Evolutionary conservation across 2,113 vertebrate species (phyloP), one percentile per base, ranked within the genome.

Genomic region (Andinoacara biseriatus): DNA sequence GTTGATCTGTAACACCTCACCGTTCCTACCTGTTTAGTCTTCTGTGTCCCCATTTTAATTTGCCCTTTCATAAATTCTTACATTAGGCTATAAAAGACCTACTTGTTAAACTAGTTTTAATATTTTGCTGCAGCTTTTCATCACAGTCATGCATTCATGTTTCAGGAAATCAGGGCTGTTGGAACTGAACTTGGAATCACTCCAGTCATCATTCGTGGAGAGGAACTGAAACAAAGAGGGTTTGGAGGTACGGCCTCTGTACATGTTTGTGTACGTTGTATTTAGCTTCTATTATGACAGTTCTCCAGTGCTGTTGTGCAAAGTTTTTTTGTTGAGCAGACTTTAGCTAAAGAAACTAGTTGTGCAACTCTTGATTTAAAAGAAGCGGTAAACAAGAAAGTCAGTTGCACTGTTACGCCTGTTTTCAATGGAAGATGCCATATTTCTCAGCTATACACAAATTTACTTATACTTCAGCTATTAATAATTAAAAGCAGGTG

Each of bases 131-230:
- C 18, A 54, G 29, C 46, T 9, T 13, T 22, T 29, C 20, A 5
- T 76, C 29, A 84, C 58, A 63, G 7, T 20, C 56, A 3, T 59
- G 11, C 0, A 8, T 80, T 82, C 91, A 81, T 86, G 43, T 86
- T 61, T 90, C 94, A 99, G 98, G 98, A 99, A 94, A 98, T 99
- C 87, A 97, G 94, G 85, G 94, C 94, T 65, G 97, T 99, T 58
- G 98, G 96, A 40, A 94, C 95, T 58, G 97, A 97, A 54, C 94
- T 99, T 75, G 96, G 96, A 84, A 97, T 99, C 65, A 93, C 94
- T 90, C 97, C 98, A 33, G 96, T 95, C 13, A 92, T 99, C 89
- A 96, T 99, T 89, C 96, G 96, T 52, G 98, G 98, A 59, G 97
- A 98, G 82, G 97, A 99, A 74, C 95, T 99, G 83, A 98, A 97